Conservation (phyloP, 2,888 invertebrate species). For the Chromoteleia sp. region DNA sequence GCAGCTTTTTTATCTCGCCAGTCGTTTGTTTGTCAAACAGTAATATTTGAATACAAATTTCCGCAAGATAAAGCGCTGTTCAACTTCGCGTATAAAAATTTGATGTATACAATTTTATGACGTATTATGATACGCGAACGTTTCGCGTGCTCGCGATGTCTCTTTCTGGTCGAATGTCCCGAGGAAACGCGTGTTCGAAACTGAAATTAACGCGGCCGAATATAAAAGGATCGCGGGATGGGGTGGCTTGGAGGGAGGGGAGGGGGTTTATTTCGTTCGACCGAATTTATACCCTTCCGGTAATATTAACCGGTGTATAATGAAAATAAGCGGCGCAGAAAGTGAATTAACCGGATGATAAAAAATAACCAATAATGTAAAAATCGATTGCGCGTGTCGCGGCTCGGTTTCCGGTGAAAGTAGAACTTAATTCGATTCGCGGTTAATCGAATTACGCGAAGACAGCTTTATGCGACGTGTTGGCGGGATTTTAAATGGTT, state of each 20-base stretch:
- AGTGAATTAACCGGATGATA: constrained; percentile 51
- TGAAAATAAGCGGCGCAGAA: constrained; percentile 49
- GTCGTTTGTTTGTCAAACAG: constrained; percentile 50
- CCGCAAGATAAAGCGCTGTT: constrained; percentile 39
- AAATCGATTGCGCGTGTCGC: constrained; percentile 46
- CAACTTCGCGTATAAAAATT: constrained; percentile 43
- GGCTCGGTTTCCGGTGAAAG: constrained; percentile 40
- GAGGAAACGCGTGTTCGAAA: constrained; percentile 41
- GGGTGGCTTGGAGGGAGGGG: too few species aligned
- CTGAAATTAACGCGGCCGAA: constrained; percentile 24
- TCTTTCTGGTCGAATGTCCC: constrained; percentile 28
- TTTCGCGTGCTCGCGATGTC: constrained; percentile 33
- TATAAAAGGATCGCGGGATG: neutral
- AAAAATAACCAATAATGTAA: constrained; percentile 51
- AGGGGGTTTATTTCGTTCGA: neutral
- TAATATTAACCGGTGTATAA: constrained; percentile 21
- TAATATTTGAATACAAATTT: constrained; percentile 51
- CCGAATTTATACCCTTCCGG: constrained; percentile 33
- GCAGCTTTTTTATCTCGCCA: neutral
- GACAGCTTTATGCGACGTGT: constrained; percentile 31
- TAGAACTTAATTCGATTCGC: constrained; percentile 48
- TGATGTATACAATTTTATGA: constrained; percentile 47
- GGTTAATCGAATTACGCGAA: constrained; percentile 54
- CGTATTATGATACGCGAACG: constrained; percentile 45
- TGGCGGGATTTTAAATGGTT: constrained; percentile 25